Evolutionary conservation across 1,140 invertebrate species (phyloP).

Genomic region (Monomorium pharaonis): DNA sequence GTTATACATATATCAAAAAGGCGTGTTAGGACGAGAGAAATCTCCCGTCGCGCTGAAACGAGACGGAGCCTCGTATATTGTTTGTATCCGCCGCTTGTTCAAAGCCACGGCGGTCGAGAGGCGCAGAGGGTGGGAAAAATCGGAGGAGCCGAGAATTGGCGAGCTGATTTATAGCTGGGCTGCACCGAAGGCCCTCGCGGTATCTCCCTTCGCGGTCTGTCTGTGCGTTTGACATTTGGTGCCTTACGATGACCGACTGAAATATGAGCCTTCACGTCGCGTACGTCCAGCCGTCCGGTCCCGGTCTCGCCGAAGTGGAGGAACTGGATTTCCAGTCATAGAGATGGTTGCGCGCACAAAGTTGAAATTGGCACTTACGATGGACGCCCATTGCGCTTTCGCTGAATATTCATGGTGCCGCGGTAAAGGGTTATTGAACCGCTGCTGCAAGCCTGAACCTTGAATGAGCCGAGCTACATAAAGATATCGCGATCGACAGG

Average conservation of each 20-base stretch:
- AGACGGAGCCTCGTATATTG: neutral
- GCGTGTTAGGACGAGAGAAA: neutral
- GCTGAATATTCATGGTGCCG: constrained; percentile 66
- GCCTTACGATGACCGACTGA: constrained; percentile 43
- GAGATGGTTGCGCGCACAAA: constrained; percentile 12
- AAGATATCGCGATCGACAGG: constrained; percentile 18
- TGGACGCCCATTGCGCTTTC: constrained; percentile 43
- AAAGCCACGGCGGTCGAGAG: too few species aligned
- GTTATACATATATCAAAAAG: neutral
- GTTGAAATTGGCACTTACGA: constrained; percentile 65
- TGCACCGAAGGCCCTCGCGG: constrained; percentile 15
- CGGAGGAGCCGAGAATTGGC: constrained; percentile 7
- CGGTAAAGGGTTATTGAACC: constrained; percentile 46
- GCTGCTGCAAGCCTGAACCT: constrained; percentile 15
- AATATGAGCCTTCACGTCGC: constrained; percentile 56
- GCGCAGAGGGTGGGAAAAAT: neutral
- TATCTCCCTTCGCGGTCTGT: constrained; percentile 29
- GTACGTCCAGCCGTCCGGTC: constrained; percentile 34
- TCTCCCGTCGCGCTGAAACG: neutral
- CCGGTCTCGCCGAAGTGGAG: constrained; percentile 14
- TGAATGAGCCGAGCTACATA: constrained; percentile 15
- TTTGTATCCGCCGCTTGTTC: neutral
- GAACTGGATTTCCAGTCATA: constrained; percentile 55
- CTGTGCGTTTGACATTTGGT: constrained; percentile 40
- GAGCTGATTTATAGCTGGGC: constrained; percentile 41